Percentiles rank a stretch among this genome's conserved stretches.
Evolutionary conservation across 2,888 invertebrate species (phyloP).

Genomic region (Epinotia demarniana): DNA sequence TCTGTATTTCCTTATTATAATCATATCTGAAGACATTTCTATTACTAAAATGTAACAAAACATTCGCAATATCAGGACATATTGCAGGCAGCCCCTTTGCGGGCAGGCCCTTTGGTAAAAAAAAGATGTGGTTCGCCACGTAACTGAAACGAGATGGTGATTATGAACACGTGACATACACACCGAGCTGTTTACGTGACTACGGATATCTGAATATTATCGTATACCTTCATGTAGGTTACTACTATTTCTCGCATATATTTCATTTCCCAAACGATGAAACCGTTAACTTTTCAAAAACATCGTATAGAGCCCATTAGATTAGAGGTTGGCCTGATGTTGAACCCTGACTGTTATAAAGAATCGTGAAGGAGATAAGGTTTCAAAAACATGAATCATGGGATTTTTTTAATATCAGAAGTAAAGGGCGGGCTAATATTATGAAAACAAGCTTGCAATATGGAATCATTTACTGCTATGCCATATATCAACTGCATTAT

Average conservation of each 20-base stretch:
- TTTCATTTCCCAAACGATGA: too few relatives aligned
- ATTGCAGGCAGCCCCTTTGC: too few relatives aligned
- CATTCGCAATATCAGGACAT: too few relatives aligned
- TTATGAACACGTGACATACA: background rate
- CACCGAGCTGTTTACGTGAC: background rate
- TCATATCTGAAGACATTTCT: background rate
- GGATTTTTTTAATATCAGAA: background rate
- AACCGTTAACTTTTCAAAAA: too few relatives aligned
- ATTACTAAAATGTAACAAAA: background rate
- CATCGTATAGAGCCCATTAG: too few relatives aligned
- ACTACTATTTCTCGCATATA: too few relatives aligned
- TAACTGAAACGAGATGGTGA: background rate
- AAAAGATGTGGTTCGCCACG: background rate
- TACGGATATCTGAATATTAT: background rate
- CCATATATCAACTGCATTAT: slow-evolving; percentile 8
- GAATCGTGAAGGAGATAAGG: too few relatives aligned
- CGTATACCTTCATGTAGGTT: too few relatives aligned
- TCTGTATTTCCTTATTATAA: too few relatives aligned
- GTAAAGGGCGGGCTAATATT: background rate
- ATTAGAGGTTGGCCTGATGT: too few relatives aligned
- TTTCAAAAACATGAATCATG: too few relatives aligned
- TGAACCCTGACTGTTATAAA: too few relatives aligned
- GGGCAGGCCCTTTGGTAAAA: background rate
- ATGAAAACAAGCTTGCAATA: background rate
- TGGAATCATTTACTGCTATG: background rate